These are phyloP conservation scores for Tuberolachnus salignus DNA, from an alignment of 2,888 invertebrate species.

Conservation along the genomic window DNA sequence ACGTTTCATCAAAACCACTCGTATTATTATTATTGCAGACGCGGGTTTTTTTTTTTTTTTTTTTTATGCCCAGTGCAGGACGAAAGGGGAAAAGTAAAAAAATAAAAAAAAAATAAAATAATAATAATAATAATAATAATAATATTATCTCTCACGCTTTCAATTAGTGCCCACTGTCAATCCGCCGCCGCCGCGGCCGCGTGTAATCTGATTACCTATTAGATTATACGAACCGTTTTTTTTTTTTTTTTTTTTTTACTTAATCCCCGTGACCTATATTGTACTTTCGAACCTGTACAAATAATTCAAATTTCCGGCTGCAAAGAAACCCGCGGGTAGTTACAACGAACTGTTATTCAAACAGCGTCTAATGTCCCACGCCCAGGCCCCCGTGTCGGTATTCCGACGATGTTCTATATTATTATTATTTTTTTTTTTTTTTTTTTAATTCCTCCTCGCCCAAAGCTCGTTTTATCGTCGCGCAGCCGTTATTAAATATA, in stretches of 20 bases:
- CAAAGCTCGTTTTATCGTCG: slow-evolving; percentile 35
- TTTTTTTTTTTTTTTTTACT: too few relatives aligned
- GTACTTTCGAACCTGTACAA: not conserved
- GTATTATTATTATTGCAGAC: too few relatives aligned
- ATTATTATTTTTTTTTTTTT: too few relatives aligned
- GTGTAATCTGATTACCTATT: slow-evolving; percentile 21
- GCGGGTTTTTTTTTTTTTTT: too few relatives aligned
- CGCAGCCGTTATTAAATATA: slow-evolving; percentile 34
- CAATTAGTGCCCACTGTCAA: slow-evolving; percentile 16
- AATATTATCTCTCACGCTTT: slow-evolving; percentile 15
- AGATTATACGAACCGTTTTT: slow-evolving; percentile 1
- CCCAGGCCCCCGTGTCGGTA: not conserved
- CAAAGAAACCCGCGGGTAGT: too few relatives aligned
- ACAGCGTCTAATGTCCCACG: not conserved
- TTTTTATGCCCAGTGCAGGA: too few relatives aligned
- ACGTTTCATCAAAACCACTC: too few relatives aligned
- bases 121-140: slow-evolving; percentile 9
- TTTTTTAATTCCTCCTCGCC: not conserved
- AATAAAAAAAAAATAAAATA: not conserved
- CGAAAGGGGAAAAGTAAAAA: too few relatives aligned
- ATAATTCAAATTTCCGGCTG: slow-evolving; percentile 24
- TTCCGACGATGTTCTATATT: slow-evolving; percentile 21
- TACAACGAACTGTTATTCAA: slow-evolving; percentile 27
- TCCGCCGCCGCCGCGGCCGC: not conserved
- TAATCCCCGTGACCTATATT: slow-evolving; percentile 13